These are phyloP conservation scores for Rhabdomys dilectus DNA, from an alignment of 2,113 vertebrate genomes.

Conservation along the genomic window DNA sequence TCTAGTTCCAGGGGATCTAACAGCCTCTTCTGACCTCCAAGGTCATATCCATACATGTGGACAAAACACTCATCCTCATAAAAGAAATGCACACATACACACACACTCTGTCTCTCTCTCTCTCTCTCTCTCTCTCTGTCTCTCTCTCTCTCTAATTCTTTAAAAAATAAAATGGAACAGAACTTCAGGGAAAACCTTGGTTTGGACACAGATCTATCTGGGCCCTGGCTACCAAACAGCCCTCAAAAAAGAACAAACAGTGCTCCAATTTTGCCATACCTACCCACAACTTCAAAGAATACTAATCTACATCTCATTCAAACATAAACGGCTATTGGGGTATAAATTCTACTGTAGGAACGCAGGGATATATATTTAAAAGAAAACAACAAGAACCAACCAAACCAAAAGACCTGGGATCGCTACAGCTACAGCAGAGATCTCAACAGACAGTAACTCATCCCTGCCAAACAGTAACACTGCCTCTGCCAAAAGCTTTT, in stretches of 20 bases:
- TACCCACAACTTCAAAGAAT: neutral
- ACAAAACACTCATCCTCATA: no score
- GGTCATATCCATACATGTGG: neutral
- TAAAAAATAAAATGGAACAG: neutral
- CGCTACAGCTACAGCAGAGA: neutral
- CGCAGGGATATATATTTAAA: neutral
- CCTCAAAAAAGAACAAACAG: constrained; percentile 10
- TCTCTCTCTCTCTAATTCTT: neutral
- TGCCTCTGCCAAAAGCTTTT: neutral
- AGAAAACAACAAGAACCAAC: no score
- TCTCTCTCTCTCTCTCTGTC: no score
- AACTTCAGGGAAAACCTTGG: neutral
- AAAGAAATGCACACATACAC: neutral
- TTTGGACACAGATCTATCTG: neutral
- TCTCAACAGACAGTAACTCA: neutral
- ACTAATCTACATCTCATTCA: neutral
- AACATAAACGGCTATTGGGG: neutral
- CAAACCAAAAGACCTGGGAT: neutral
- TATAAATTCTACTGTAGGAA: neutral
- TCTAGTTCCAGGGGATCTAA: neutral
- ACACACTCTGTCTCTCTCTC: no score
- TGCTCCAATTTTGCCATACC: neutral
- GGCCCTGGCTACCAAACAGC: neutral
- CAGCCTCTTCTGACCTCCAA: neutral
- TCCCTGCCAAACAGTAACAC: neutral